These are phyloP conservation scores for Tetraneura akinire DNA, from an alignment of 1,140 invertebrate species.

Conservation along the genomic window DNA sequence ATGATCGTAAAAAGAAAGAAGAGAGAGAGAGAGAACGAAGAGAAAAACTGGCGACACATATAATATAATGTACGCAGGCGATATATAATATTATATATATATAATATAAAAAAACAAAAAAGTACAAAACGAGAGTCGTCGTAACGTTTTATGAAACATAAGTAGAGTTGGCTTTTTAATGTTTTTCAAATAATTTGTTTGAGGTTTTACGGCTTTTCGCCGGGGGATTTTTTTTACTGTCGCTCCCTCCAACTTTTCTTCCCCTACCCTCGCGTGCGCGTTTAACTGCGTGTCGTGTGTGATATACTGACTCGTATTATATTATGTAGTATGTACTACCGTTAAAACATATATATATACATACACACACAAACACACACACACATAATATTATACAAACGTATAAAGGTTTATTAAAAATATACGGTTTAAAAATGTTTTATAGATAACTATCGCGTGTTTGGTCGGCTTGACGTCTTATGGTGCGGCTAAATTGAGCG, in stretches of 20 bases:
- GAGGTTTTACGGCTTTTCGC: constrained; percentile 48
- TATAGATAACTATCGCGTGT: constrained; percentile 41
- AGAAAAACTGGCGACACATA: background rate
- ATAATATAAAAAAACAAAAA: background rate
- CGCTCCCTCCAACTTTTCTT: too few relatives aligned
- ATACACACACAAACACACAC: background rate
- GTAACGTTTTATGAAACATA: constrained; percentile 46
- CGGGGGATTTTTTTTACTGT: constrained; percentile 23
- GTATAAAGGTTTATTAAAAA: background rate
- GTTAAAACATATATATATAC: background rate
- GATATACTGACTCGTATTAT: background rate
- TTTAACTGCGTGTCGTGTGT: background rate
- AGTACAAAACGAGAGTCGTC: constrained; percentile 30
- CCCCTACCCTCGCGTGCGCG: background rate
- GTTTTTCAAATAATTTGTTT: constrained; percentile 48
- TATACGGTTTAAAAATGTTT: constrained; percentile 32
- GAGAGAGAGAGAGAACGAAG: background rate
- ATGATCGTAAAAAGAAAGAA: constrained; percentile 38
- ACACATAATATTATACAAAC: background rate
- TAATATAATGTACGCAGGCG: background rate
- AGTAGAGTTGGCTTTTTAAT: constrained; percentile 50
- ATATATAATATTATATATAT: background rate
- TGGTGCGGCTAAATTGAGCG: constrained; percentile 22
- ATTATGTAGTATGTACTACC: too few relatives aligned
- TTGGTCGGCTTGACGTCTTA: constrained; percentile 32